These are phyloP conservation scores for Lottia gigantea DNA, from an alignment of 2,888 invertebrate genomes.

Conservation along the genomic window DNA sequence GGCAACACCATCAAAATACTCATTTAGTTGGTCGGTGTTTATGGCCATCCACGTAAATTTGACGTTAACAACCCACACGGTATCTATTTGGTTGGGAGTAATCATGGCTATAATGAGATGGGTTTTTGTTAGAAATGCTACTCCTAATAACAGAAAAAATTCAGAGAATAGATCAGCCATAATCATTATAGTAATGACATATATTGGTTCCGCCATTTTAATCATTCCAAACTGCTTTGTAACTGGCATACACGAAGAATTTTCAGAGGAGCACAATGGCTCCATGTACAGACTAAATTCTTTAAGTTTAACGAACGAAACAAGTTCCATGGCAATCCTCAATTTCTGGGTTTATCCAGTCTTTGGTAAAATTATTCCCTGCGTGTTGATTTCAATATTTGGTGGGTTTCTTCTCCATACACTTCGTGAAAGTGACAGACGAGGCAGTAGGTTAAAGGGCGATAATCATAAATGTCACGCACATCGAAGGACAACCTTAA, in stretches of 20 bases:
- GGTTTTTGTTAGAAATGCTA: conserved; percentile 38
- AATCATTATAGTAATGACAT: conserved; percentile 75
- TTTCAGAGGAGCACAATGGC: conserved; percentile 25
- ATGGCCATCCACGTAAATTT: conserved; percentile 84
- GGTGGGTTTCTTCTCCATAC: conserved; percentile 68
- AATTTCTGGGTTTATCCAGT: conserved; percentile 88
- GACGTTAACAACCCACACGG: conserved; percentile 86
- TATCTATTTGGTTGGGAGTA: conserved; percentile 92
- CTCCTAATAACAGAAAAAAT: conserved; percentile 21
- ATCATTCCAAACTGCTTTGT: conserved; percentile 55
- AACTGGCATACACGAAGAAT: conserved; percentile 32
- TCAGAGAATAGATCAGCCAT: conserved; percentile 27
- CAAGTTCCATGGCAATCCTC: conserved; percentile 28
- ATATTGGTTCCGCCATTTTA: conserved; percentile 35
- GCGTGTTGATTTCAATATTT: conserved; percentile 83
- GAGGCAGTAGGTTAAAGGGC: conserved; percentile 47
- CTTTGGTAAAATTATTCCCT: conserved; percentile 90
- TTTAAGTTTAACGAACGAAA: conserved; percentile 30
- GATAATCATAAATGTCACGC: conserved; percentile 35
- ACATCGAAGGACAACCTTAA: conserved; percentile 82
- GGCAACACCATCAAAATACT: conserved; percentile 44
- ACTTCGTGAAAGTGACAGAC: conserved; percentile 55
- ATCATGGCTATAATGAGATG: conserved; percentile 93
- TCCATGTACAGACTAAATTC: conserved; percentile 40
- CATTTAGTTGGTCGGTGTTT: conserved; percentile 66